A percentile compares a stretch with the other conserved stretches of the same genome.
Evolutionary conservation across 2,797 vertebrate species (phyloP).

Genomic region (Xenentodon cancila): DNA sequence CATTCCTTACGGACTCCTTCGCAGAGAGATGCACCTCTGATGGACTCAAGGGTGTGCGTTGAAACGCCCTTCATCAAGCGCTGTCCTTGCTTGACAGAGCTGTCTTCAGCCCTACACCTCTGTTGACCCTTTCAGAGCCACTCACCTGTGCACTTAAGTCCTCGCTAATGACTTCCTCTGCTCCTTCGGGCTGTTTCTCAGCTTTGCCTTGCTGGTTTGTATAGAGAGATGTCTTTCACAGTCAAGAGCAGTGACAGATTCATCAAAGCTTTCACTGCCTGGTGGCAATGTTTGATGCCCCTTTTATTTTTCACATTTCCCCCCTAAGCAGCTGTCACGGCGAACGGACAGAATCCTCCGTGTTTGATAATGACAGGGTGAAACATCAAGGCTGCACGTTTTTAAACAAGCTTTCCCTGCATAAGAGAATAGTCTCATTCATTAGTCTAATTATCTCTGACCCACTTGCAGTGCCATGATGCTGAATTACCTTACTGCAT

Average conservation of each 20-base stretch:
- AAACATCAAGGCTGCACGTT: constrained; percentile 18
- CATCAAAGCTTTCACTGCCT: constrained; percentile 12
- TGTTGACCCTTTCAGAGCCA: constrained; percentile 27
- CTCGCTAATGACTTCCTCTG: neutral
- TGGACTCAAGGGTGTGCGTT: neutral
- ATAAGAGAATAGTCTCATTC: constrained; percentile 11
- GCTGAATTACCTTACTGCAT: constrained; percentile 6
- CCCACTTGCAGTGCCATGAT: constrained; percentile 13
- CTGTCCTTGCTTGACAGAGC: neutral
- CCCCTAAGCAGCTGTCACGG: constrained; percentile 6
- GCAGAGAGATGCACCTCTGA: neutral
- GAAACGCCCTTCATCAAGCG: constrained; percentile 13
- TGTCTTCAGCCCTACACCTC: neutral
- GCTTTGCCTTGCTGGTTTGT: too few relatives aligned
- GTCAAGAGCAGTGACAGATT: constrained; percentile 4
- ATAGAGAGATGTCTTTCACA: neutral
- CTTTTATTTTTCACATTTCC: constrained; percentile 5
- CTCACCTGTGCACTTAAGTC: constrained; percentile 7
- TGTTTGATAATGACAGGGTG: neutral
- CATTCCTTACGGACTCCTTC: neutral
- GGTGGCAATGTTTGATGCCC: neutral
- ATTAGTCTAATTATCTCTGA: constrained; percentile 36
- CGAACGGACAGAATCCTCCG: neutral
- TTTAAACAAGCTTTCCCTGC: constrained; percentile 21
- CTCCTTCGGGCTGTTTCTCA: neutral